phyloP scores from a whole-genome alignment of 2,797 vertebrate species.

The Scolopax bukidnonensis region DNA sequence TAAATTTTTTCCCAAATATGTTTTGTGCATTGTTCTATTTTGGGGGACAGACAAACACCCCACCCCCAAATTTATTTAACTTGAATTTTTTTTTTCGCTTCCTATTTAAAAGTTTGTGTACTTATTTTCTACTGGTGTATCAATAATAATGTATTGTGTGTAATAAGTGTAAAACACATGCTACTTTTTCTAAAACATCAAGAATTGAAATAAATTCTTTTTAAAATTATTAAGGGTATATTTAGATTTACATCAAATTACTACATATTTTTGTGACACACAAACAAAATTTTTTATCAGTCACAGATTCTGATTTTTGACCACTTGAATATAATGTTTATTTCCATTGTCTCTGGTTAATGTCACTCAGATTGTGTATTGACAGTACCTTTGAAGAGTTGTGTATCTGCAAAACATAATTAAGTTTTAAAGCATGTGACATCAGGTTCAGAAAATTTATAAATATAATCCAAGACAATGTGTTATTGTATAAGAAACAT shows the following conservation, averaged over 20 bases:
- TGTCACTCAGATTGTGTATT: neutral
- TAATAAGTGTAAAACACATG: no score
- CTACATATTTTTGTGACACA: neutral
- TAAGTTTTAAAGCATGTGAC: neutral
- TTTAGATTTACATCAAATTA: neutral
- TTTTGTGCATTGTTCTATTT: neutral
- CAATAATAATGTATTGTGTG: neutral
- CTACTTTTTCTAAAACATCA: neutral
- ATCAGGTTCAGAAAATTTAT: neutral
- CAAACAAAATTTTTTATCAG: neutral
- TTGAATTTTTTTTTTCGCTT: neutral
- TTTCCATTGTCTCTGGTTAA: neutral
- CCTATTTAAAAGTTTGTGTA: neutral
- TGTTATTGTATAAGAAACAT: neutral
- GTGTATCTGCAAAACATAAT: neutral
- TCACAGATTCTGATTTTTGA: neutral
- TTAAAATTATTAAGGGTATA: neutral
- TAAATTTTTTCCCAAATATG: neutral
- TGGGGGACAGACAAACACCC: neutral
- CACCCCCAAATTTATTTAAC: neutral
- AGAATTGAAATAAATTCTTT: neutral
- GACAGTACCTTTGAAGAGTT: neutral
- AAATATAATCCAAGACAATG: neutral
- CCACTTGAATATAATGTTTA: neutral
- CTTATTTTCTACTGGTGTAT: neutral